Conservation (phyloP, 30 jellyfish, hydroid and myxozoan genomes). For the Pelagia noctiluca region DNA sequence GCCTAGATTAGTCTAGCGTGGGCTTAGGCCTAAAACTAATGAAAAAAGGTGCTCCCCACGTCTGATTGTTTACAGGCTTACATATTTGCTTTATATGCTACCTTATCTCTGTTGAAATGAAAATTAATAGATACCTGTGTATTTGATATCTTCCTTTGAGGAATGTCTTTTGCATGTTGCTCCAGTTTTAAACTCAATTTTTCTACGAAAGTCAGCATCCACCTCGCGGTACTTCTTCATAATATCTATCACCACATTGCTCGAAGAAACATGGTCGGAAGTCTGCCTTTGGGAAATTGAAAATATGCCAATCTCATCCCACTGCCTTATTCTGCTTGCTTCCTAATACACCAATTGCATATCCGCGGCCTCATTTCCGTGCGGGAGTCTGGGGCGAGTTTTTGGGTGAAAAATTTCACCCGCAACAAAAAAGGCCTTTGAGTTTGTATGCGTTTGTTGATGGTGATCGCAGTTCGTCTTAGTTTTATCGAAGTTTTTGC, state of each 20-base stretch:
- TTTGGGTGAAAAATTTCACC: too few species aligned
- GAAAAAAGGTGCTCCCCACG: not conserved
- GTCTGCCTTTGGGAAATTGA: not conserved
- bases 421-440: too few species aligned
- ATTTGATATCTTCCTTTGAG: conserved; percentile 5
- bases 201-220: not conserved
- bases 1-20: not conserved
- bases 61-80: not conserved
- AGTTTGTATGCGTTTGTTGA: too few species aligned
- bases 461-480: too few species aligned
- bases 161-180: conserved; percentile 8
- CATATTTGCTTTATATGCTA: not conserved
- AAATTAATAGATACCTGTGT: conserved; percentile 3
- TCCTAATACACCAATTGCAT: too few species aligned
- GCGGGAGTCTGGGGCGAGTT: too few species aligned
- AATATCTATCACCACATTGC: not conserved
- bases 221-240: conserved; percentile 14
- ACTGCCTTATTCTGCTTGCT: conserved; percentile 3
- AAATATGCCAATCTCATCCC: conserved; percentile 14
- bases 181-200: not conserved
- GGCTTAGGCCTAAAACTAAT: not conserved
- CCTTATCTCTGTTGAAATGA: not conserved
- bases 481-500: too few species aligned
- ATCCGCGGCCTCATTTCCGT: too few species aligned
- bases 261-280: conserved; percentile 2